A percentile compares a stretch with the other conserved stretches of the same genome.
Conservation (phyloP, 1,140 invertebrate species). For the Conus betulinus region DNA sequence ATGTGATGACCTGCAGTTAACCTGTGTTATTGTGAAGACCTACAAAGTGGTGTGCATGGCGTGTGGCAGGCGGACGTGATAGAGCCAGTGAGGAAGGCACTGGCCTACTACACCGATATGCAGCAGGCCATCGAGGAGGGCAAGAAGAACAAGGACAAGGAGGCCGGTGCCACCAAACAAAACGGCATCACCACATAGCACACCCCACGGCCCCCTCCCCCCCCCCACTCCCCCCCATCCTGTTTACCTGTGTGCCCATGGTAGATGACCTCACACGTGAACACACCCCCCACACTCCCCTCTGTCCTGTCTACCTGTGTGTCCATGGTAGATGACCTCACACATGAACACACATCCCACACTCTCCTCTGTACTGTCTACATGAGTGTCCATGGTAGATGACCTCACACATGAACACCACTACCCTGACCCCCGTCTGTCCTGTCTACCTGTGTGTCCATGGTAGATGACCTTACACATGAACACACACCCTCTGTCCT, state of each 20-base stretch:
- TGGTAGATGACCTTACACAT: background rate
- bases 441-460: no score
- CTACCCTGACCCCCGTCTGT: no score
- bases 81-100: slow-evolving; percentile 80
- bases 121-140: slow-evolving; percentile 71
- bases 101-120: slow-evolving; percentile 81
- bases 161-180: slow-evolving; percentile 37
- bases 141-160: slow-evolving; percentile 54
- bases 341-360: no score
- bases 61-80: slow-evolving; percentile 71
- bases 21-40: no score
- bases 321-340: no score
- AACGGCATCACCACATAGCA: slow-evolving; percentile 40
- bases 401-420: no score
- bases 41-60: background rate
- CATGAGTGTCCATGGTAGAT: no score
- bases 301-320: no score
- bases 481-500: background rate
- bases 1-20: no score
- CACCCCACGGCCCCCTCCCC: background rate
- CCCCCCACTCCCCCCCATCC: background rate
- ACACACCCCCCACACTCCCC: no score
- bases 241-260: no score
- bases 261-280: background rate
- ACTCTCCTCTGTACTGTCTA: no score